These are phyloP conservation scores for Polyodon spathula DNA, from an alignment of 2,113 vertebrate species.

Conservation along the genomic window DNA sequence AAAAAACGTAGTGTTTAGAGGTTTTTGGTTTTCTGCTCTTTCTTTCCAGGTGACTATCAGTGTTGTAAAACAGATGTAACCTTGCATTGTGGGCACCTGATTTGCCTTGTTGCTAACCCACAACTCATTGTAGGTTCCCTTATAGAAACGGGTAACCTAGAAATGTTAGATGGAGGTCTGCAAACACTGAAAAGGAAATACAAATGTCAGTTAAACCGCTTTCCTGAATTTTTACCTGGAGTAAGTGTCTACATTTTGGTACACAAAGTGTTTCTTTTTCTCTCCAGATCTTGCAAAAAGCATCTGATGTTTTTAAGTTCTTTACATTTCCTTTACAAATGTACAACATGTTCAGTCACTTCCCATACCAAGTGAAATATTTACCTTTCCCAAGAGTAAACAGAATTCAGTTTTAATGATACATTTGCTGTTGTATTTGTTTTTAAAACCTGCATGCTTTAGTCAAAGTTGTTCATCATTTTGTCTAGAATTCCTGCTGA, in stretches of 20 bases:
- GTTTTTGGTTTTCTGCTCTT: background rate
- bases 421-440: constrained; percentile 54
- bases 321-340: constrained; percentile 17
- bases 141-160: constrained; percentile 36
- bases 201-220: constrained; percentile 49
- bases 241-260: too few relatives aligned
- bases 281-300: too few relatives aligned
- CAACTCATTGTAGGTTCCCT: constrained; percentile 45
- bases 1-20: constrained; percentile 24
- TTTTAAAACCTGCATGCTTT: constrained; percentile 60
- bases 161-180: constrained; percentile 33
- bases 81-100: constrained; percentile 27
- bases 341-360: too few relatives aligned
- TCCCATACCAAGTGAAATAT: constrained; percentile 40
- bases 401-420: constrained; percentile 47
- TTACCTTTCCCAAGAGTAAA: constrained; percentile 49
- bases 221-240: too few relatives aligned
- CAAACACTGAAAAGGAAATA: constrained; percentile 40
- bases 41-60: constrained; percentile 22
- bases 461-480: constrained; percentile 72
- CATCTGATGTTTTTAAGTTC: too few relatives aligned
- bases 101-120: constrained; percentile 34
- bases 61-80: constrained; percentile 37
- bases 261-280: too few relatives aligned
- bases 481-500: constrained; percentile 62